Percentiles rank a stretch among this genome's conserved stretches.
These are phyloP conservation scores for Drosophila silvestris DNA, from an alignment of 2,888 invertebrate species.

Conservation along the genomic window DNA sequence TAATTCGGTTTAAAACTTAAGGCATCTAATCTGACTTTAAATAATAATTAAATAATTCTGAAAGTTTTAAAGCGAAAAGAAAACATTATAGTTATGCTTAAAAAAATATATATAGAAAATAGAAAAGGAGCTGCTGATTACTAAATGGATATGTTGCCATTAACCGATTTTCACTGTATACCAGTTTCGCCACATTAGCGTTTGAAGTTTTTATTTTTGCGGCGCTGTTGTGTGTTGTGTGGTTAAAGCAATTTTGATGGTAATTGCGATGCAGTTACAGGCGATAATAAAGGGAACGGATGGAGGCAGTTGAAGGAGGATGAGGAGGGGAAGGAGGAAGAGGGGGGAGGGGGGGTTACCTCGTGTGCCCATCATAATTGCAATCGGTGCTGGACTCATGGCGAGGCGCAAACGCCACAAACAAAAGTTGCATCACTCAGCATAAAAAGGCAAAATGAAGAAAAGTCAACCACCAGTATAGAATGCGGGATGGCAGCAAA, in stretches of 20 bases:
- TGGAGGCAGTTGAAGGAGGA: background rate
- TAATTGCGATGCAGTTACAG: constrained; percentile 51
- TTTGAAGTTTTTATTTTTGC: constrained; percentile 45
- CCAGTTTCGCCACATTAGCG: constrained; percentile 27
- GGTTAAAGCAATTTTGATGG: constrained; percentile 52
- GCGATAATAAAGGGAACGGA: constrained; percentile 41
- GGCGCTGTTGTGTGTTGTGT: constrained; percentile 34
- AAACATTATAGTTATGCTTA: background rate
- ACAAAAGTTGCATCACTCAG: constrained; percentile 77
- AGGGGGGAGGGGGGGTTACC: constrained; percentile 13
- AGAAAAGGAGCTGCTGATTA: background rate
- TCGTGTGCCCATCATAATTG: constrained; percentile 59
- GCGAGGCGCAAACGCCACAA: constrained; percentile 44
- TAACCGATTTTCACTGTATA: constrained; percentile 27
- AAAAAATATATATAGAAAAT: background rate
- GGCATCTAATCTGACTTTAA: background rate
- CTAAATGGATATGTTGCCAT: constrained; percentile 4
- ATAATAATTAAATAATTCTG: background rate
- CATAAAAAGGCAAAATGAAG: constrained; percentile 68
- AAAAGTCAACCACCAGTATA: constrained; percentile 83
- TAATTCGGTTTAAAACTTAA: background rate
- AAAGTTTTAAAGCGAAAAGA: background rate
- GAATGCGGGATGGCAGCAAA: constrained; percentile 76
- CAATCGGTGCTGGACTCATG: constrained; percentile 41
- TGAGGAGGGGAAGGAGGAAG: background rate